Conservation (phyloP, 1,140 invertebrate species). For the Orussus abietinus region DNA sequence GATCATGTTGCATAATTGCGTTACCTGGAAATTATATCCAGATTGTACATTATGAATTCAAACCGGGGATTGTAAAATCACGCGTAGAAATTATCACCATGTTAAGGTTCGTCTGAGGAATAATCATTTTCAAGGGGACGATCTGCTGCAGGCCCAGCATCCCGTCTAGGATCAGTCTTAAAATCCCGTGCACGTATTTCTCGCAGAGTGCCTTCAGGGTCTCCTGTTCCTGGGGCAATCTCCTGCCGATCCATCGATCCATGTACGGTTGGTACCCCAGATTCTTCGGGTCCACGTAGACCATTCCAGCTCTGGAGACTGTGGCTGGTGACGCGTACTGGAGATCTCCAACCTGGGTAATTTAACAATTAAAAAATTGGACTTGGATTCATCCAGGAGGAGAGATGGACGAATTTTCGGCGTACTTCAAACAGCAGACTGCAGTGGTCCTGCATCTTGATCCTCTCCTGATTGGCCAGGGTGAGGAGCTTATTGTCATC, state of each 20-base stretch:
- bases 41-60: conserved; percentile 3
- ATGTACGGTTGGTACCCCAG: conserved; percentile 82
- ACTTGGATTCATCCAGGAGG: too few relatives aligned
- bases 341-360: conserved; percentile 71
- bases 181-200: conserved; percentile 66
- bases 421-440: conserved; percentile 81
- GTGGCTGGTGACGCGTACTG: conserved; percentile 88
- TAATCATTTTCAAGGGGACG: conserved; percentile 72
- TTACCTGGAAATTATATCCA: conserved; percentile 56
- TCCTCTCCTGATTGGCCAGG: conserved; percentile 85
- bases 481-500: conserved; percentile 89
- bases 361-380: conserved; percentile 5
- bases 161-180: conserved; percentile 76
- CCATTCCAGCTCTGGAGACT: conserved; percentile 88
- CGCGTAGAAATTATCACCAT: conserved; percentile 59
- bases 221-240: conserved; percentile 53
- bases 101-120: conserved; percentile 79
- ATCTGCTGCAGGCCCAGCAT: conserved; percentile 68
- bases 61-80: conserved; percentile 3
- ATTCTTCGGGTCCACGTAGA: conserved; percentile 89
- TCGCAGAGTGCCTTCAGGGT: conserved; percentile 62
- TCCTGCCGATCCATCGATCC: conserved; percentile 64
- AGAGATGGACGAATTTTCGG: too few relatives aligned
- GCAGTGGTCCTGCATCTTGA: conserved; percentile 76
- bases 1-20: conserved; percentile 78